Percentiles rank a stretch among this genome's conserved stretches.
Conservation (phyloP, 2,888 invertebrate species). For the Drosophila buzzatii region DNA sequence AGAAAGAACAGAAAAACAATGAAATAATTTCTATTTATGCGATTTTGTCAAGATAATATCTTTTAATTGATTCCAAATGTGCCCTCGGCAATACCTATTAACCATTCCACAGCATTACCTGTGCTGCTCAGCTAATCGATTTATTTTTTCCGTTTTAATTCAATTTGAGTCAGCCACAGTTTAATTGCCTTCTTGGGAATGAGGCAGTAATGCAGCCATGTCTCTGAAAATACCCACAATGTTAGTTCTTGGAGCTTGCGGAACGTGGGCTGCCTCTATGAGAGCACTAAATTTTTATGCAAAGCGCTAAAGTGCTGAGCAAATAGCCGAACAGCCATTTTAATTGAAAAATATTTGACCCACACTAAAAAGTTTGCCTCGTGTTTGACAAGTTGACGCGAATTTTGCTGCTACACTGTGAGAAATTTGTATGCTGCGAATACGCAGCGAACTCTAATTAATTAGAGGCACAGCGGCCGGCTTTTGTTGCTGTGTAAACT, state of each 20-base stretch:
- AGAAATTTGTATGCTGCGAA: conserved; percentile 17
- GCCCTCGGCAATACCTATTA: conserved; percentile 12
- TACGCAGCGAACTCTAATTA: conserved; percentile 39
- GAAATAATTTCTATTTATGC: neutral
- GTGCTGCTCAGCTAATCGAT: neutral
- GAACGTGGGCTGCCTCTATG: conserved; percentile 24
- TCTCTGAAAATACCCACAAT: conserved; percentile 36
- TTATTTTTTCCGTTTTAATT: conserved; percentile 33
- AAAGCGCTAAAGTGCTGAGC: conserved; percentile 68
- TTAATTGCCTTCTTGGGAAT: conserved; percentile 35
- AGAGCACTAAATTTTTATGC: conserved; percentile 69
- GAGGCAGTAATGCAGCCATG: conserved; percentile 8
- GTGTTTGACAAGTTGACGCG: conserved; percentile 70
- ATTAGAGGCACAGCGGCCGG: conserved; percentile 41
- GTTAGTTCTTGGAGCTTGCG: conserved; percentile 7
- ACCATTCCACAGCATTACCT: neutral
- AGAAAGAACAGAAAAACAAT: neutral
- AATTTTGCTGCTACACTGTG: conserved; percentile 34
- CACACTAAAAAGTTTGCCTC: conserved; percentile 49
- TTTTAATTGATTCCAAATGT: conserved; percentile 6
- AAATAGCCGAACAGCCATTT: conserved; percentile 71
- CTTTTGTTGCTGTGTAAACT: conserved; percentile 70
- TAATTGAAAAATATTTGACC: conserved; percentile 76
- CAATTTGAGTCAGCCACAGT: conserved; percentile 20
- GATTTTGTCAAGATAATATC: neutral